Base-by-base conservation (phyloP, 2,888 invertebrate genomes). In the Athripsodes cinereus region DNA sequence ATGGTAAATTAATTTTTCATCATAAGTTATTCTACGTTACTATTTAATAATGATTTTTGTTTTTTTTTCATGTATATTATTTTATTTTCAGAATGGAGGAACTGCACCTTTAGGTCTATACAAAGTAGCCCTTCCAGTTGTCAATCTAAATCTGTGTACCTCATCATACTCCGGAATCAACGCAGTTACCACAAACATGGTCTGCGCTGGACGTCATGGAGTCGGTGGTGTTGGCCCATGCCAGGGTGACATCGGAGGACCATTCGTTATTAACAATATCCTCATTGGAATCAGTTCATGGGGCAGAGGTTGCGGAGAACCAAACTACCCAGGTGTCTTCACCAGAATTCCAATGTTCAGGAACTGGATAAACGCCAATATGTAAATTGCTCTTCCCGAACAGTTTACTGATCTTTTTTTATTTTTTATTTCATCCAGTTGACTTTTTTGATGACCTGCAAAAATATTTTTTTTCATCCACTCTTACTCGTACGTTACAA, bases 241-340 rank as follows among this genome's bases (percentile, higher is more conserved):
- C 55, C 74, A 78, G 64, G 81, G 80, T 18, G 81, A 82, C 70
- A 78, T 78, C 63, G 82, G 81, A 0, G 82, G 81, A 1, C 81
- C 81, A 26, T 70, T 81, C 61, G 66, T 76, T 50, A 72, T 70
- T 69, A 22, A 18, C 11, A 52, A 46, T n/a, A 68, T 69, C 56
- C 69, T 81, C 49, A 68, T 82, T 49, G 82, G 82, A 49, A 72
- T 82, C 55, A 81, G 81, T 1, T 82, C 82, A 16, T 82, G 79
- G 76, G 82, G 82, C 35, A 80, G 79, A 70, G 78, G 77, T 2
- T 82, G 82, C 64, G 82, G 81, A 10, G 72, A 76, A 47, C 66
- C 68, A 2, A 62, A 67, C 40, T 81, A 80, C 64, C 83, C 83
- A 1, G 82, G 82, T 51, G 81, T 83, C 1, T 83, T 81, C 57